Base-by-base conservation (phyloP, 2,888 invertebrate genomes). In the Lasioglossum lativentre region DNA sequence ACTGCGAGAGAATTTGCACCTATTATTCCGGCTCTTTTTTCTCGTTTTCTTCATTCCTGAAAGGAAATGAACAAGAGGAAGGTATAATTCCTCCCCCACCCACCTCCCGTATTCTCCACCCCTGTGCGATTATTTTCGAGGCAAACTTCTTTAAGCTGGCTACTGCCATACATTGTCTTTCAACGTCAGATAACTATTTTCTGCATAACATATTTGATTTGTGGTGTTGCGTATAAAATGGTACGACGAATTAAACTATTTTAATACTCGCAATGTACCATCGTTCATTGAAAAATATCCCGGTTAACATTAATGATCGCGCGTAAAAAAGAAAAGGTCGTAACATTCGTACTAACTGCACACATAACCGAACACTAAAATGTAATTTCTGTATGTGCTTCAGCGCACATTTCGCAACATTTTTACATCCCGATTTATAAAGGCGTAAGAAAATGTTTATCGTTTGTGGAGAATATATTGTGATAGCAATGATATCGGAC, bases 1-100 rank as follows among this genome's bases (percentile, higher is more conserved):
- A 71, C 70, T 74, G 59, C 34, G 6, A 59, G 6, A 59, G 75
- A 72, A 81, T 84, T 75, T 76, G 71, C 45, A 42, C 42, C 75
- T 38, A 78, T 70, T 82, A 66, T 45, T 52, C 71, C 23, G 23
- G n/a, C 71, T 30, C 78, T 59, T 72, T n/a, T 68, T 42, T 42
- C 73, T 19, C 72, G 47, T 52, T 72, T 38, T 63, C 42, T 40
- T 66, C 34, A 30, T 79, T 78, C 66, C 5, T 23, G 16, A 38
- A 42, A 52, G 68, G 56, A 73, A 66, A 73, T 52, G 72, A 72
- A 38, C 30, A 52, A 19, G 34, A 23, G 66, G 23, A 27, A 77
- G 19, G 40, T 68, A 59, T 34, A 75, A 76, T 71, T 73, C 47
- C 16, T 38, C 0, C 23, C 23, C 14, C 27, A 34, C 34, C 34